These are phyloP conservation scores for Galagoides demidoff DNA, from an alignment of 2,797 vertebrate species.

Conservation along the genomic window DNA sequence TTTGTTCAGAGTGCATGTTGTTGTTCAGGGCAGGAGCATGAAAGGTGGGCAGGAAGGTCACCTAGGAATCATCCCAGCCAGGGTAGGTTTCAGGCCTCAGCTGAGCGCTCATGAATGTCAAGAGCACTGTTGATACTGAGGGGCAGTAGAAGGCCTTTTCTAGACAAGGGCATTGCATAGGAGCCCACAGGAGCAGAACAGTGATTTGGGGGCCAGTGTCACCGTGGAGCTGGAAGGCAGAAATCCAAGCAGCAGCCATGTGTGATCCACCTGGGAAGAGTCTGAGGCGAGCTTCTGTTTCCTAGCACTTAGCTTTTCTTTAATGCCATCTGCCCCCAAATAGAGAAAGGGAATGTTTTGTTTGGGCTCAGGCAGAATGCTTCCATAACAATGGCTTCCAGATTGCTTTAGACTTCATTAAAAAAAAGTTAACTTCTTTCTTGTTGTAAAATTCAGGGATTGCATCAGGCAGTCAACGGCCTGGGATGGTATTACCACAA, in stretches of 20 bases:
- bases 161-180: neutral
- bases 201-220: neutral
- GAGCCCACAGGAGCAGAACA: neutral
- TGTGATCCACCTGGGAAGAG: neutral
- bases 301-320: neutral
- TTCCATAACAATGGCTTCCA: neutral
- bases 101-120: neutral
- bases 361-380: neutral
- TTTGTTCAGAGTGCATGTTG: neutral
- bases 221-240: neutral
- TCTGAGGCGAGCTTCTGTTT: neutral
- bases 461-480: slow-evolving; percentile 93
- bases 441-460: slow-evolving; percentile 89
- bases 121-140: neutral
- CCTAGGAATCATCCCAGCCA: neutral
- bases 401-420: slow-evolving; percentile 11
- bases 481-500: slow-evolving; percentile 95
- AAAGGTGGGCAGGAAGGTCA: slow-evolving; percentile 25
- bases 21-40: slow-evolving; percentile 5
- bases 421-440: neutral
- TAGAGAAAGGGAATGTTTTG: neutral
- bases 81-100: neutral
- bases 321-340: slow-evolving; percentile 50
- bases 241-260: neutral
- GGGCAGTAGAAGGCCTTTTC: neutral